Evolutionary conservation across 2,888 invertebrate genomes (phyloP).

Genomic region (Arge pagana): DNA sequence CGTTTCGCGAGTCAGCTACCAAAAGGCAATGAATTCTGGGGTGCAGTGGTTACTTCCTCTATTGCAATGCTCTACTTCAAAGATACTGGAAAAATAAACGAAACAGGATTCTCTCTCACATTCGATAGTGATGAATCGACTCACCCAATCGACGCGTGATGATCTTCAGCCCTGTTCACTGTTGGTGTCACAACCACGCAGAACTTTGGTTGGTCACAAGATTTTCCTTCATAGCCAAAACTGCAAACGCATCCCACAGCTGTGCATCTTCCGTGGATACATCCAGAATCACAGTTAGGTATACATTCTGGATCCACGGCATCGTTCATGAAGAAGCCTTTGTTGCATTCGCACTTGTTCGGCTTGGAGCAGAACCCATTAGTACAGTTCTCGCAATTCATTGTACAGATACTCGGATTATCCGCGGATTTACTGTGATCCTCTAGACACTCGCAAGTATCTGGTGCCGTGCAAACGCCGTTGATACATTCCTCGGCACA

Average conservation of each 20-base stretch:
- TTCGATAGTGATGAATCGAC: too few species aligned
- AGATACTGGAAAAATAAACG: too few species aligned
- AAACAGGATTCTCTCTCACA: too few species aligned
- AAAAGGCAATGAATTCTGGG: too few species aligned
- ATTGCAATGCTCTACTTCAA: too few species aligned
- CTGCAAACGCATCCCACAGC: not conserved
- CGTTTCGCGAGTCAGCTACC: too few species aligned
- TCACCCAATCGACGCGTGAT: too few species aligned
- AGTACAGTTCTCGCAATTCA: slow-evolving; percentile 48
- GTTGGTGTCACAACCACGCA: not conserved
- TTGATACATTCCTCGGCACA: slow-evolving; percentile 47
- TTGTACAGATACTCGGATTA: slow-evolving; percentile 36
- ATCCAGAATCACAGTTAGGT: slow-evolving; percentile 44
- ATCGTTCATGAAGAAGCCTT: slow-evolving; percentile 37
- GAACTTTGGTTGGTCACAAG: not conserved
- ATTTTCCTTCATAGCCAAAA: not conserved
- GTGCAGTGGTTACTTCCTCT: too few species aligned
- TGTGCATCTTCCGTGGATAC: slow-evolving; percentile 54
- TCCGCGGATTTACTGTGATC: slow-evolving; percentile 29
- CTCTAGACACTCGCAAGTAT: slow-evolving; percentile 51
- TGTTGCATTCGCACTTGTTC: slow-evolving; percentile 48
- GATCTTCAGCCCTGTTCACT: too few species aligned
- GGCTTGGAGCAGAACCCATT: slow-evolving; percentile 50
- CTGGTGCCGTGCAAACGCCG: slow-evolving; percentile 39
- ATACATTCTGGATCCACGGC: too few species aligned